Evolutionary conservation across 2,888 invertebrate species (phyloP).

Genomic region (Aphodius granarius): DNA sequence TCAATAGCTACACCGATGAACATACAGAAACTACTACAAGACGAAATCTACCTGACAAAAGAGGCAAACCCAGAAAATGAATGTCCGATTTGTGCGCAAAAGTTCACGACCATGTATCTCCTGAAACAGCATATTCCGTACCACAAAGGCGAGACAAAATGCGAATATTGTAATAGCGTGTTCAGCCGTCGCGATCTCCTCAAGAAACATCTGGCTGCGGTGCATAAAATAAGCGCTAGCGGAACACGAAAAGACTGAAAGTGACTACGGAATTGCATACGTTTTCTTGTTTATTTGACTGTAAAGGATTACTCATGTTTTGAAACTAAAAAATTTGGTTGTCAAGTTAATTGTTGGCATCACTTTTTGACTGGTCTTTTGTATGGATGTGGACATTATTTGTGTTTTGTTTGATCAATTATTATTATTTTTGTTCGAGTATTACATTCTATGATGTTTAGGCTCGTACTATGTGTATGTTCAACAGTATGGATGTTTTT

Average conservation of each 20-base stretch:
- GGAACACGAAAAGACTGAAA: background rate
- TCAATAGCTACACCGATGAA: background rate
- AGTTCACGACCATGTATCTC: slow-evolving; percentile 21
- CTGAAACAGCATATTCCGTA: slow-evolving; percentile 57
- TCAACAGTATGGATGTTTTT: background rate
- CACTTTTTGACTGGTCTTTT: too few species aligned
- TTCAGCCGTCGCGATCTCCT: slow-evolving; percentile 51
- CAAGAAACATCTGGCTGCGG: slow-evolving; percentile 37
- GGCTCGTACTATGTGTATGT: background rate
- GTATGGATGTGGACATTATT: too few species aligned
- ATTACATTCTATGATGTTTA: background rate
- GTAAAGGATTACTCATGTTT: too few species aligned
- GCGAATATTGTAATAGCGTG: slow-evolving; percentile 55
- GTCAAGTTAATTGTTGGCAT: too few species aligned
- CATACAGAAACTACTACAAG: slow-evolving; percentile 5
- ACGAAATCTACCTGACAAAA: slow-evolving; percentile 19
- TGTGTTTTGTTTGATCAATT: too few species aligned
- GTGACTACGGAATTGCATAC: background rate
- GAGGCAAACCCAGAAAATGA: slow-evolving; percentile 25
- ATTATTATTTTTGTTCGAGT: too few species aligned
- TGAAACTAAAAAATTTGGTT: too few species aligned
- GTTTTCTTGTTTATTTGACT: too few species aligned
- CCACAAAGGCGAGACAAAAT: slow-evolving; percentile 56
- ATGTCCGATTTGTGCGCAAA: slow-evolving; percentile 25
- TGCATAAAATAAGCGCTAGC: slow-evolving; percentile 28